phyloP scores from a whole-genome alignment of 2,113 vertebrate species.

The Pterocles orientalis region DNA sequence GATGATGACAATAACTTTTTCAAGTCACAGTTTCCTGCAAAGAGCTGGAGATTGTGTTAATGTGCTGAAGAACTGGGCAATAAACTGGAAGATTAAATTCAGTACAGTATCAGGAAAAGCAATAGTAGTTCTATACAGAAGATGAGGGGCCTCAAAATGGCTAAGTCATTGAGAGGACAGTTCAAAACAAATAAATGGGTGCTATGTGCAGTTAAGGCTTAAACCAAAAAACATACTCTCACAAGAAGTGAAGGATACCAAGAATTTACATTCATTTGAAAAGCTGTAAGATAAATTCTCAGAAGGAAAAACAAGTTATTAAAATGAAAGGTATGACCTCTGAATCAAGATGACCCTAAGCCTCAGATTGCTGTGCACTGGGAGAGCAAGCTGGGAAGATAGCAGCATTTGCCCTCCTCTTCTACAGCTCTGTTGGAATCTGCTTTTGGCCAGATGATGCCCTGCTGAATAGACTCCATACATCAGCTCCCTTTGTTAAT shows the following conservation, averaged over 20 bases:
- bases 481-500: background rate
- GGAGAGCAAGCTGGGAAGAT: background rate
- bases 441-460: background rate
- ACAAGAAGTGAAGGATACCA: background rate
- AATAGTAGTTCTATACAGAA: background rate
- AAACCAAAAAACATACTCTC: background rate
- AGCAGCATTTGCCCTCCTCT: background rate
- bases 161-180: background rate
- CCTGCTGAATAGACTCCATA: background rate
- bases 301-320: background rate
- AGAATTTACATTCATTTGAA: background rate
- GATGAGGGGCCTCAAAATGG: background rate
- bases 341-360: background rate
- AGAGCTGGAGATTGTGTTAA: background rate
- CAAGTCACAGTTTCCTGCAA: background rate
- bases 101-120: background rate
- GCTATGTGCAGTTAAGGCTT: background rate
- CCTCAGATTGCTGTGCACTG: background rate
- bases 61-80: background rate
- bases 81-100: background rate
- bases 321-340: background rate
- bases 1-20: background rate
- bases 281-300: background rate
- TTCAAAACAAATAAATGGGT: background rate
- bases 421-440: background rate